Base-by-base conservation (phyloP, 2,113 vertebrate species). In the Pipa parva region DNA sequence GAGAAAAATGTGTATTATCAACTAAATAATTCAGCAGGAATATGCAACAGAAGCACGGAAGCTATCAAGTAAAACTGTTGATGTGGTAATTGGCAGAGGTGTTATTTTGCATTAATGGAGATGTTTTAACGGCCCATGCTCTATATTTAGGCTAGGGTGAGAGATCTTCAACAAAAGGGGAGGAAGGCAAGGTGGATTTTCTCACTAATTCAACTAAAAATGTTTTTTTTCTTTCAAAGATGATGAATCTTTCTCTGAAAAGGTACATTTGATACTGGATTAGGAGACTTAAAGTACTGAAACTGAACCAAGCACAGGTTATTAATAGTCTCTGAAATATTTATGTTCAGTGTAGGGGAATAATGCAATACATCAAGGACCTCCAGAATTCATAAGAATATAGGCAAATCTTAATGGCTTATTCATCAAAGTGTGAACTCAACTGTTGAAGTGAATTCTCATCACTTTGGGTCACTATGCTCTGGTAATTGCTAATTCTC, bases 71-170 rank as follows among this genome's bases (percentile, higher is more conserved):
- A 55, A 55, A 15, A 4, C 27, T 5, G 25, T 18, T 18, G 52
- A 55, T 18, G 52, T 55, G 52, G 8, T 55, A 55, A 55, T 55
- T 55, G 52, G 52, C 17, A 10, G 3, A 31, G 52, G 52, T 55
- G 52, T n/a, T 31, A 55, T 4, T 10, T 29, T 28, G 52, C 25
- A 28, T 55, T 28, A 55, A 55, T 29, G 26, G 26, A 12, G 31
- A 18, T 18, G 20, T 5, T 22, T 54, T 54, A 27, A 27, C 51
- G n/a, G 51, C 25, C 17, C 26, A 3, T 25, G 25, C 25, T 6
- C 25, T 28, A 27, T 17, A 27, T 28, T 17, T 28, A 3, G 24
- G 17, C 10, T 11, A 7, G 45, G 11, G 26, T 25, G 13, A 54
- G 27, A 54, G 25, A 27, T 27, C 15, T 54, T 25, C 3, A 24